Percentiles rank a stretch among this genome's conserved stretches.
Conservation (phyloP, 2,113 vertebrate genomes). For the Aphyosemion australe region DNA sequence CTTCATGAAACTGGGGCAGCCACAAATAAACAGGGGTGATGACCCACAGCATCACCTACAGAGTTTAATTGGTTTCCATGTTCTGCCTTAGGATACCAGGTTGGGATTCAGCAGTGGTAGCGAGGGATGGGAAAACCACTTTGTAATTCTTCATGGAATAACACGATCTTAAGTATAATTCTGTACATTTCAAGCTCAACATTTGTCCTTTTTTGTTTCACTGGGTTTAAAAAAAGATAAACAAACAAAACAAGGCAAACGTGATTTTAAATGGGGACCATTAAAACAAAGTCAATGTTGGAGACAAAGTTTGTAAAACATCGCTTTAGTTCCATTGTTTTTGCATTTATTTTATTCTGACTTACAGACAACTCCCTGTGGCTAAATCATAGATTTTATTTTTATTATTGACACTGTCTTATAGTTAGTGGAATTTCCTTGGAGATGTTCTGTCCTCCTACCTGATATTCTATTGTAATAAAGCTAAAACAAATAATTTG, state of each 20-base stretch:
- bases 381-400: background rate
- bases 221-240: conserved; percentile 15
- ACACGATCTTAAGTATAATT: background rate
- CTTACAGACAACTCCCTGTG: too few relatives aligned
- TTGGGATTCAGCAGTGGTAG: conserved; percentile 5
- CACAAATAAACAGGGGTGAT: background rate
- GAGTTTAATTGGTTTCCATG: conserved; percentile 9
- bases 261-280: background rate
- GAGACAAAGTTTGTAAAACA: too few relatives aligned
- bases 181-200: background rate
- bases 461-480: background rate
- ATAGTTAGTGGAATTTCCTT: background rate
- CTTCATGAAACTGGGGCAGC: background rate
- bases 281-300: too few relatives aligned
- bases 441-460: background rate
- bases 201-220: conserved; percentile 1
- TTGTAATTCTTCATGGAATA: conserved; percentile 17
- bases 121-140: background rate
- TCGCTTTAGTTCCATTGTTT: too few relatives aligned
- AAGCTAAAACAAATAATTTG: background rate
- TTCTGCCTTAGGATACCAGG: background rate
- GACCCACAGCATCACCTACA: conserved; percentile 11
- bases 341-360: too few relatives aligned
- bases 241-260: background rate
- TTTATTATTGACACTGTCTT: background rate